Evolutionary conservation across 2,888 invertebrate genomes (phyloP), one percentile per base, ranked within the genome.

Genomic region (Apeira syringaria): DNA sequence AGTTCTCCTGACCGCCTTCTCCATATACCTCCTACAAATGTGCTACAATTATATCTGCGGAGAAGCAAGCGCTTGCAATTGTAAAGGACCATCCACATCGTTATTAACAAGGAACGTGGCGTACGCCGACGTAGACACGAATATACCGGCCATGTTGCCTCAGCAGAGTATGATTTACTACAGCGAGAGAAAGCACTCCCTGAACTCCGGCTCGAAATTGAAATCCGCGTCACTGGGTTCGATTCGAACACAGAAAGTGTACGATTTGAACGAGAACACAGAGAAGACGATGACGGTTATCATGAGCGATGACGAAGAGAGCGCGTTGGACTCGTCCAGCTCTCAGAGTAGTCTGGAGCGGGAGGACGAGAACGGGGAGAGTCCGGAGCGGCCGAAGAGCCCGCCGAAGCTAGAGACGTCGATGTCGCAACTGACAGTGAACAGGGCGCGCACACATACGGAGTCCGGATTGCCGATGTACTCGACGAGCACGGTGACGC

Each of bases 341-440:
- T 28, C 36, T 2, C 32, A 35, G 6, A 42, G 45, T 5, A 45
- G 34, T 8, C 31, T 40, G 6, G 63, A 50, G 9, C 41, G 15
- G 3, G 24, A 35, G 32, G 36, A 30, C 13, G 50, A 40, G 5
- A 58, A 57, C 5, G 42, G 51, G 9, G 40, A 38, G 0, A 37
- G 36, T 5, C 29, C 35, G 11, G 50, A 36, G 10, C 64, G 65
- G 15, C 44, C 67, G 0, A 52, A 48, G 7, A 85, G 81, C 53
- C 85, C 82, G 1, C 87, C 88, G 2, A 70, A 73, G 60, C 64
- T 88, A 48, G 79, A 83, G 26, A 74, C 84, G 1, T 64, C 77
- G 0, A 69, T 87, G 1, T 74, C 81, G 6, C 78, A 89, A 52
- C 52, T 86, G 36, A 78, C 67, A 31, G 56, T 80, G 13, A 64